phyloP scores from a whole-genome alignment of 2,888 invertebrate genomes.

The Metalampra italica region DNA sequence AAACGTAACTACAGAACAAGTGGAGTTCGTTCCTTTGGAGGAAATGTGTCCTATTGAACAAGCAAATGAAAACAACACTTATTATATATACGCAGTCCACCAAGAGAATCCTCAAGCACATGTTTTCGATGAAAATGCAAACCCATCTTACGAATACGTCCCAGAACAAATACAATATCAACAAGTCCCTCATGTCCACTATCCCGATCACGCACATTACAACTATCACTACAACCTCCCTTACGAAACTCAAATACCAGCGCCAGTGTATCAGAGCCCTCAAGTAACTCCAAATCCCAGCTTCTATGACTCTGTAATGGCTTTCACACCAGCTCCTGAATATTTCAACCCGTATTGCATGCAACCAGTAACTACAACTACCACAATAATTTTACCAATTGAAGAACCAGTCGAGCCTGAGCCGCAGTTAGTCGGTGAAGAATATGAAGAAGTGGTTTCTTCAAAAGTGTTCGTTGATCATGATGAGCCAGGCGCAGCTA shows the following conservation, averaged over 20 bases:
- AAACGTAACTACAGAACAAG: constrained; percentile 30
- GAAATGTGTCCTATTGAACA: constrained; percentile 5
- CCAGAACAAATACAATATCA: constrained; percentile 21
- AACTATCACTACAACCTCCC: neutral
- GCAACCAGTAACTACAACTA: constrained; percentile 43
- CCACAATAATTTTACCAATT: constrained; percentile 31
- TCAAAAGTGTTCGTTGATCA: constrained; percentile 58
- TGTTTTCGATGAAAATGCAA: constrained; percentile 9
- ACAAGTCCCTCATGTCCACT: constrained; percentile 20
- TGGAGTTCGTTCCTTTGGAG: constrained; percentile 27
- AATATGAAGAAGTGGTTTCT: constrained; percentile 59
- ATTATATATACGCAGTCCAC: constrained; percentile 29
- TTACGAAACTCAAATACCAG: constrained; percentile 21
- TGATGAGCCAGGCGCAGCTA: constrained; percentile 54
- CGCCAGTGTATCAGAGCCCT: constrained; percentile 28
- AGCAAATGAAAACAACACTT: constrained; percentile 26
- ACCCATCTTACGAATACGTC: constrained; percentile 20
- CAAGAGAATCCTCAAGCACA: constrained; percentile 16
- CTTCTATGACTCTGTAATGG: constrained; percentile 52
- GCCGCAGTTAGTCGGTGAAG: constrained; percentile 59
- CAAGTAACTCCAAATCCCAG: constrained; percentile 48
- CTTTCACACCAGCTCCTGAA: constrained; percentile 39
- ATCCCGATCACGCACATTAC: constrained; percentile 17
- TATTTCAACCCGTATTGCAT: constrained; percentile 37
- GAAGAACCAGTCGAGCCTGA: constrained; percentile 45